Conservation (phyloP, 1,140 invertebrate species). For the Eurytemora carolleeae region DNA sequence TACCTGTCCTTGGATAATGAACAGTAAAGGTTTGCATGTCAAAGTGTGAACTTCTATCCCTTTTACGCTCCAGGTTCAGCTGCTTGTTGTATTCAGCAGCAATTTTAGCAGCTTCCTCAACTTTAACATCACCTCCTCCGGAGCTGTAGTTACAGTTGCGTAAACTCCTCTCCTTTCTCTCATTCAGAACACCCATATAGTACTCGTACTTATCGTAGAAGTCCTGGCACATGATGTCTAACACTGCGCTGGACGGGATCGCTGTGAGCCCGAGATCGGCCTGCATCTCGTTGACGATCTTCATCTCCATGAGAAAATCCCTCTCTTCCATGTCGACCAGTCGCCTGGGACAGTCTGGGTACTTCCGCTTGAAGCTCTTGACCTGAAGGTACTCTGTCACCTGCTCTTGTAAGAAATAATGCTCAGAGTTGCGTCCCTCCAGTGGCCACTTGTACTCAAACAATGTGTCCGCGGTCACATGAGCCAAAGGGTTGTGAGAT, state of each 20-base stretch:
- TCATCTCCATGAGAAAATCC: conserved; percentile 60
- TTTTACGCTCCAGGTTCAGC: conserved; percentile 1
- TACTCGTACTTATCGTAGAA: conserved; percentile 89
- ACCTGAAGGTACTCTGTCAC: conserved; percentile 75
- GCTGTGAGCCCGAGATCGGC: conserved; percentile 54
- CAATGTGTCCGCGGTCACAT: conserved; percentile 54
- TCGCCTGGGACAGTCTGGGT: conserved; percentile 65
- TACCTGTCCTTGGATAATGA: conserved; percentile 37
- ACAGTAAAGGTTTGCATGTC: conserved; percentile 55
- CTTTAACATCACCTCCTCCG: conserved; percentile 58
- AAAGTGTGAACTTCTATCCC: conserved; percentile 33
- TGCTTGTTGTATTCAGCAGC: conserved; percentile 31
- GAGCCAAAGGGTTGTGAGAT: not conserved
- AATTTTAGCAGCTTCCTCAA: conserved; percentile 75
- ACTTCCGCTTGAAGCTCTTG: conserved; percentile 85
- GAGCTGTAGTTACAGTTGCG: conserved; percentile 28
- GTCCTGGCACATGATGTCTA: conserved; percentile 83
- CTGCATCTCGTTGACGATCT: conserved; percentile 70
- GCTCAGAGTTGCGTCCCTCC: conserved; percentile 29
- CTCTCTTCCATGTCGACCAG: conserved; percentile 70
- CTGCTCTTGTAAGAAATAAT: conserved; percentile 64
- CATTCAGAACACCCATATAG: conserved; percentile 57
- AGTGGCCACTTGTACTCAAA: conserved; percentile 85
- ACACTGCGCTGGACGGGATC: conserved; percentile 65
- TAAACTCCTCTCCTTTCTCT: conserved; percentile 50